phyloP scores from a whole-genome alignment of 2,113 vertebrate genomes.

The Zosterops hypoxanthus region DNA sequence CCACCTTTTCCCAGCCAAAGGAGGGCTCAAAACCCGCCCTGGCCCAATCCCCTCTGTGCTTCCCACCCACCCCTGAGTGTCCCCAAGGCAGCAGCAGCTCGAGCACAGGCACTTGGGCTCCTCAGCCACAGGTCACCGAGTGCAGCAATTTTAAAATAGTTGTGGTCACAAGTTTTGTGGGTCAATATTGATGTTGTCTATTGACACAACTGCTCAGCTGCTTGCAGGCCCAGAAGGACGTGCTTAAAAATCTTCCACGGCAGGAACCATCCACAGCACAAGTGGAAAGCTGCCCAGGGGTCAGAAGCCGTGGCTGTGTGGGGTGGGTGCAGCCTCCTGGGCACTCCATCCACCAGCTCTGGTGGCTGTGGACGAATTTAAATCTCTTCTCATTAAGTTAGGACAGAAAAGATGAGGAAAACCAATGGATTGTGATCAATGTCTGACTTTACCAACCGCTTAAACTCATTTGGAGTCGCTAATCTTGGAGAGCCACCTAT shows the following conservation, averaged over 20 bases:
- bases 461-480: not conserved
- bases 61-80: not conserved
- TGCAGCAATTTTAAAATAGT: conserved; percentile 47
- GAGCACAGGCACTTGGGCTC: conserved; percentile 21
- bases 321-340: not conserved
- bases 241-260: not conserved
- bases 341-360: not conserved
- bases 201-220: conserved; percentile 34
- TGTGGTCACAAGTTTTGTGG: conserved; percentile 37
- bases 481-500: conserved; percentile 27
- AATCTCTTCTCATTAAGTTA: not conserved
- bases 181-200: conserved; percentile 52
- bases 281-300: not conserved
- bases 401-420: not conserved
- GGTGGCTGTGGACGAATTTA: not conserved
- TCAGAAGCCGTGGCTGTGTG: not conserved
- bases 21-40: not conserved
- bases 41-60: not conserved
- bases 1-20: not conserved
- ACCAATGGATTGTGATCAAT: not conserved
- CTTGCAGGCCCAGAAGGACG: conserved; percentile 17
- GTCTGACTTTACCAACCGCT: not conserved
- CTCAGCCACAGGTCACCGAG: conserved; percentile 38
- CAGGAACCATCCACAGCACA: not conserved
- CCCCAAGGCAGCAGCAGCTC: conserved; percentile 19